A percentile compares a stretch with the other conserved stretches of the same genome.
Conservation (phyloP, 2,888 invertebrate genomes). For the Zygothrica quintamaculata region DNA sequence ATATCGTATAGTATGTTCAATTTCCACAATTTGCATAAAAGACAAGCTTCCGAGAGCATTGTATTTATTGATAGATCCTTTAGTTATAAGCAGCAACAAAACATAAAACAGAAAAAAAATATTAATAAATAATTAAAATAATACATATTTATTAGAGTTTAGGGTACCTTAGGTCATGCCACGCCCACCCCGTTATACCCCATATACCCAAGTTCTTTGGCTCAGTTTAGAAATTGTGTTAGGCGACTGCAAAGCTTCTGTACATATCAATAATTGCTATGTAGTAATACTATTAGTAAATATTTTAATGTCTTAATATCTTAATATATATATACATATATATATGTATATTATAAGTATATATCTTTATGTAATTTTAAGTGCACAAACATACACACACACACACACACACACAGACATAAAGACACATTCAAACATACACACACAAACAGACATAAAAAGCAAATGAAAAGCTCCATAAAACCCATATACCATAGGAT, state of each 20-base stretch:
- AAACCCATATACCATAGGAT: constrained; percentile 29
- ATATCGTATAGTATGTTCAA: constrained; percentile 58
- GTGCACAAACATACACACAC: constrained; percentile 33
- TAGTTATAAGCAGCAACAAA: constrained; percentile 59
- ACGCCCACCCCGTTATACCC: constrained; percentile 5
- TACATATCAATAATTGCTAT: constrained; percentile 67
- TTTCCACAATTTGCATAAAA: constrained; percentile 74
- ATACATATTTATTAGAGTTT: constrained; percentile 39
- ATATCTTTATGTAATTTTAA: constrained; percentile 58
- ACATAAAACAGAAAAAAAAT: constrained; percentile 5
- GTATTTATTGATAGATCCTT: constrained; percentile 64
- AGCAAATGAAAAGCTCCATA: constrained; percentile 23
- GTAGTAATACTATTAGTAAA: constrained; percentile 36
- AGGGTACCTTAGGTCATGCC: constrained; percentile 34
- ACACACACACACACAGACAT: constrained; percentile 24
- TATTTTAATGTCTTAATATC: constrained; percentile 24
- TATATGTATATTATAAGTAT: constrained; percentile 11
- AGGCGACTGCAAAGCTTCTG: constrained; percentile 59
- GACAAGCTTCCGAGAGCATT: constrained; percentile 73
- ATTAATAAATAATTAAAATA: not conserved
- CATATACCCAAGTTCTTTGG: constrained; percentile 31
- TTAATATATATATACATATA: constrained; percentile 6
- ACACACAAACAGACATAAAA: constrained; percentile 27
- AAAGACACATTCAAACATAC: no score
- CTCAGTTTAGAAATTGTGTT: constrained; percentile 22